These are phyloP conservation scores for Theonella swinhoei DNA, from an alignment of 37 sponge, comb jelly and placozoan species.

Conservation along the genomic window DNA sequence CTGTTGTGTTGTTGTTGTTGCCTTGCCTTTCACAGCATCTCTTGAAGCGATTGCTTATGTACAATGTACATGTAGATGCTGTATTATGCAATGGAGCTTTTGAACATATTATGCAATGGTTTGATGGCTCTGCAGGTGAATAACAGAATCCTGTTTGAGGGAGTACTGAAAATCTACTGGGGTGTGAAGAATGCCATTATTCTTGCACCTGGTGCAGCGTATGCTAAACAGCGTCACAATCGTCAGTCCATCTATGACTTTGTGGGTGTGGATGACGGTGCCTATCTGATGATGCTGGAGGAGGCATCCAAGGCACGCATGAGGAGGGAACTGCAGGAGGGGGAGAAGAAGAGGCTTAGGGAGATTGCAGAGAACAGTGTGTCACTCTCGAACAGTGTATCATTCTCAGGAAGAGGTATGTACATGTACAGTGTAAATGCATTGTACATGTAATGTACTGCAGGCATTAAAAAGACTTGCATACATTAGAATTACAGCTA, in stretches of 20 bases:
- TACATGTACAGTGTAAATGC: too few species aligned
- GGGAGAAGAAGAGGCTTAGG: conserved; percentile 7
- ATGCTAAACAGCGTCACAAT: conserved; percentile 4
- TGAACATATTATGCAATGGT: too few species aligned
- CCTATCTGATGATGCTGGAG: conserved; percentile 52
- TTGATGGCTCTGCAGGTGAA: conserved; percentile 65
- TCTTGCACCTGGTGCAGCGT: conserved; percentile 42
- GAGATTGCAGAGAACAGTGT: conserved; percentile 28
- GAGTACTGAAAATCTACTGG: conserved; percentile 89
- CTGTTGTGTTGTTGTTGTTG: too few species aligned
- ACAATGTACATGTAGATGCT: too few species aligned
- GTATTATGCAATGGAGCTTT: too few species aligned
- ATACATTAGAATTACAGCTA: too few species aligned
- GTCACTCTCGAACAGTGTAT: too few species aligned
- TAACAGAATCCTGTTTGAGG: conserved; percentile 68
- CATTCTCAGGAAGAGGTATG: too few species aligned
- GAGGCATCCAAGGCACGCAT: conserved; percentile 33
- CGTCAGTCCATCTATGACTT: conserved; percentile 43
- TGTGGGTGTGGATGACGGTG: conserved; percentile 30
- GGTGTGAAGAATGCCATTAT: conserved; percentile 83
- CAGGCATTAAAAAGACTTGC: too few species aligned
- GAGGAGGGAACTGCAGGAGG: not conserved
- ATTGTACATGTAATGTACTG: too few species aligned
- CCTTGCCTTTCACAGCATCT: too few species aligned
- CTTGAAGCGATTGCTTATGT: too few species aligned